phyloP scores from a whole-genome alignment of 2,113 vertebrate genomes.

The Tetrax tetrax region DNA sequence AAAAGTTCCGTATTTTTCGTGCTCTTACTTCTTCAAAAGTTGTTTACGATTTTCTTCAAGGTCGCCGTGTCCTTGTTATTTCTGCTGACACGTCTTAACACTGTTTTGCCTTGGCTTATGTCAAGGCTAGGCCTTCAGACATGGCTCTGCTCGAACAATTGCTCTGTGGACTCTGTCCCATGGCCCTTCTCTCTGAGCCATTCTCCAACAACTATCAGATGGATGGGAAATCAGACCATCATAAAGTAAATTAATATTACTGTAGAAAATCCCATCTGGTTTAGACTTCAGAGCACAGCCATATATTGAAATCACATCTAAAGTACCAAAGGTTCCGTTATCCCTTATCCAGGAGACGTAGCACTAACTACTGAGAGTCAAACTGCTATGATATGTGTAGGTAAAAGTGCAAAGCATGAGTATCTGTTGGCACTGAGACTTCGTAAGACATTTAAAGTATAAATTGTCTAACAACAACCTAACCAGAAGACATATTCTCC shows the following conservation, averaged over 20 bases:
- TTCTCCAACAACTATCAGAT: background rate
- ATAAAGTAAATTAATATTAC: background rate
- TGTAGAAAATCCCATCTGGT: background rate
- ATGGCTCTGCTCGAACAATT: no score
- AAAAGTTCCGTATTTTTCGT: no score
- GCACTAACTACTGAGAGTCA: background rate
- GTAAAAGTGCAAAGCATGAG: background rate
- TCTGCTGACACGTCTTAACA: no score
- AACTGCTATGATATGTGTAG: rapidly evolving
- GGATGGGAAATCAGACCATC: background rate
- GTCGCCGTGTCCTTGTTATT: no score
- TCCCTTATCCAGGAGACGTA: background rate
- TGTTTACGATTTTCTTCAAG: no score
- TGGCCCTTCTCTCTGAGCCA: no score
- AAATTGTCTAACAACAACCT: background rate
- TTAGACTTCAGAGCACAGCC: background rate
- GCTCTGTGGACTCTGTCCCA: no score
- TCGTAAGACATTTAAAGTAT: background rate
- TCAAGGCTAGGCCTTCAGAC: no score
- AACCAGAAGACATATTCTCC: background rate
- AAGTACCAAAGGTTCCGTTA: background rate
- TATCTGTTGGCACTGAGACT: background rate
- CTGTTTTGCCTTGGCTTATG: no score
- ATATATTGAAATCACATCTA: background rate
- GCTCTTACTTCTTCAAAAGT: no score